Base-by-base conservation (phyloP, 2,797 vertebrate species). In the Cryptoblepharus egeriae region DNA sequence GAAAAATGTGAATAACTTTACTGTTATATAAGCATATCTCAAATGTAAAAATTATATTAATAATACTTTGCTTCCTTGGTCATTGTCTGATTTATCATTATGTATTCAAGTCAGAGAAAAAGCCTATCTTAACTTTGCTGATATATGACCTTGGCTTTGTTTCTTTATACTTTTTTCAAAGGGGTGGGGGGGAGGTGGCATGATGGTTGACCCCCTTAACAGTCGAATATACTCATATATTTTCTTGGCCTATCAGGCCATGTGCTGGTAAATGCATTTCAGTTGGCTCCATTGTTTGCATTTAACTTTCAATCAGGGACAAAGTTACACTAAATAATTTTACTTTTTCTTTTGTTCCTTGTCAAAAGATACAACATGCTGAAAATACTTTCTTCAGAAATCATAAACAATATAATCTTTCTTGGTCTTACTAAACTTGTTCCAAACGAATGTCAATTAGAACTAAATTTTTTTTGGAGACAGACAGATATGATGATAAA, bases 31-130 rank as follows among this genome's bases (percentile, higher is more conserved):
- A 55, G 58, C 12, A 37, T 45, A 11, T 49, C 18, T 67, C 4
- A 37, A 83, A 80, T 71, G 24, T 18, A 63, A 45, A n/a, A 6
- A 58, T 37, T 77, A n/a, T 70, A 39, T 30, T 81, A 64, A 49
- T 49, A 63, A 74, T 39, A 18, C 18, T 65, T 63, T 75, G 39
- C 71, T 57, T 65, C 26, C 16, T 74, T 60, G 7, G 35, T 75
- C 37, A 30, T 81, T 81, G 72, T 68, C 42, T 58, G 68, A 57
- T 75, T 81, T 67, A 65, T 74, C 26, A 26, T 4, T 32, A 49
- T 32, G 15, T 69, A 49, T 75, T 75, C 64, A 74, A 30, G 63
- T 81, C 37, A 75, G 22, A 58, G 28, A 67, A 57, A 26, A 65
- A 74, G 52, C 45, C 16, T 65, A 57, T 10, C 35, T 42, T 57